phyloP scores from a whole-genome alignment of 2,113 vertebrate genomes.

The Mus spicilegus region DNA sequence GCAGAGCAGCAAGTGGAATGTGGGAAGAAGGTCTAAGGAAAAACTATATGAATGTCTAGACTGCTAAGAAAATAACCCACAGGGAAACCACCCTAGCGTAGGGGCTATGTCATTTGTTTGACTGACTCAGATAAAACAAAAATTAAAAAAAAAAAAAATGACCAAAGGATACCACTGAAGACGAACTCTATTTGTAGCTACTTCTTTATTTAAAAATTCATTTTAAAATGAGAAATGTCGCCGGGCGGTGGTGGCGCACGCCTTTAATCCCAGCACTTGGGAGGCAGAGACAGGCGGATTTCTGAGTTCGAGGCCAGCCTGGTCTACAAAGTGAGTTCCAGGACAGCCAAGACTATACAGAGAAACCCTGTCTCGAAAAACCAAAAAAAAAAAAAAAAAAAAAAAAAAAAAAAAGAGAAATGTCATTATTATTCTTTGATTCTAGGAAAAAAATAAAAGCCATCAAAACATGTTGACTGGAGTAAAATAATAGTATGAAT shows the following conservation, averaged over 20 bases:
- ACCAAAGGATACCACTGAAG: neutral
- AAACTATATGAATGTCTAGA: neutral
- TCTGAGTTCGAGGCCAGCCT: too few species aligned
- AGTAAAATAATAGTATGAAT: neutral
- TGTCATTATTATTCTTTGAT: neutral
- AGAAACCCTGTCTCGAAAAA: too few species aligned
- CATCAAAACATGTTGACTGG: neutral
- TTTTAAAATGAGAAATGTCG: slow-evolving; percentile 17
- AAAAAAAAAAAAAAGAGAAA: slow-evolving; percentile 44
- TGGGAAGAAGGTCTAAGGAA: neutral
- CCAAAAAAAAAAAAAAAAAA: too few species aligned
- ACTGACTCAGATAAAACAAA: neutral
- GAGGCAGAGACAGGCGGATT: too few species aligned
- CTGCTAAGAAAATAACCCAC: neutral
- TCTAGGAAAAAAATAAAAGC: slow-evolving; percentile 1
- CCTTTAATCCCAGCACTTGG: too few species aligned
- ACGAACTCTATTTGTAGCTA: neutral
- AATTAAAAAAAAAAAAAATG: too few species aligned
- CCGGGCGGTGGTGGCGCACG: too few species aligned
- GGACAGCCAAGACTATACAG: too few species aligned
- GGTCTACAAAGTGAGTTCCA: too few species aligned
- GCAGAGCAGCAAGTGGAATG: neutral
- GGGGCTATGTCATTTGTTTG: neutral
- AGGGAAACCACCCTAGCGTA: neutral
- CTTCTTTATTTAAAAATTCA: neutral